Percentiles rank a stretch among this genome's conserved stretches.
Conservation (phyloP, 2,888 invertebrate genomes). For the Tenthredo scrophulariae region DNA sequence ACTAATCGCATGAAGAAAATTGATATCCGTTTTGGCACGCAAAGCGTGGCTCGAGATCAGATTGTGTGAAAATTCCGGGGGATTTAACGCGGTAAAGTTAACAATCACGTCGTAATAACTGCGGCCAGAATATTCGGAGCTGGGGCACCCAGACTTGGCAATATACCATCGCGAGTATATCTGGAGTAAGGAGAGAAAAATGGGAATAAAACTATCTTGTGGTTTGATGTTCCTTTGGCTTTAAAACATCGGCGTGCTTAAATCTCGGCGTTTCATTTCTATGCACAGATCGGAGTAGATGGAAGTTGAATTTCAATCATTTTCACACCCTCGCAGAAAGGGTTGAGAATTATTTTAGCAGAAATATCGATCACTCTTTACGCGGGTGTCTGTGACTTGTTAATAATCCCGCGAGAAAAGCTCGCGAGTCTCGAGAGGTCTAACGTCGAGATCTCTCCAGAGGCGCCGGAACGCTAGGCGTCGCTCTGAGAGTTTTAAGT, state of each 20-base stretch:
- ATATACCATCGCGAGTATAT: background rate
- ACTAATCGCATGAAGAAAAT: slow-evolving; percentile 22
- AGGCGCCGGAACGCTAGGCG: slow-evolving; percentile 29
- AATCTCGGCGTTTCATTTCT: background rate
- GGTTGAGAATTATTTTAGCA: slow-evolving; percentile 23
- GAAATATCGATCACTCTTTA: slow-evolving; percentile 33
- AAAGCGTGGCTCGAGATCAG: slow-evolving; percentile 5
- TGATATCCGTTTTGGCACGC: slow-evolving; percentile 38
- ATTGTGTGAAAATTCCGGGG: slow-evolving; percentile 6
- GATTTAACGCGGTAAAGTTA: slow-evolving; percentile 22
- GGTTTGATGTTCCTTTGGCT: background rate
- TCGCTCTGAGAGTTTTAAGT: slow-evolving; percentile 40
- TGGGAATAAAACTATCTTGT: background rate
- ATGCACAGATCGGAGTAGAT: background rate
- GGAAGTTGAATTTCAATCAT: background rate
- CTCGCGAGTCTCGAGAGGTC: slow-evolving; percentile 53
- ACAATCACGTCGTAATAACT: slow-evolving; percentile 33
- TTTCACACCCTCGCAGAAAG: background rate
- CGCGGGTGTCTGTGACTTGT: slow-evolving; percentile 14
- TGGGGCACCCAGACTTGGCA: slow-evolving; percentile 25
- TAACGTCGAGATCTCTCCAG: slow-evolving; percentile 52
- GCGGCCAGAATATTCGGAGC: background rate
- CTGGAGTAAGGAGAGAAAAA: background rate
- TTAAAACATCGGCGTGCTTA: background rate
- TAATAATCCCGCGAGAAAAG: slow-evolving; percentile 47